phyloP scores from a whole-genome alignment of 2,888 invertebrate genomes.

The Lasioglossum vierecki region DNA sequence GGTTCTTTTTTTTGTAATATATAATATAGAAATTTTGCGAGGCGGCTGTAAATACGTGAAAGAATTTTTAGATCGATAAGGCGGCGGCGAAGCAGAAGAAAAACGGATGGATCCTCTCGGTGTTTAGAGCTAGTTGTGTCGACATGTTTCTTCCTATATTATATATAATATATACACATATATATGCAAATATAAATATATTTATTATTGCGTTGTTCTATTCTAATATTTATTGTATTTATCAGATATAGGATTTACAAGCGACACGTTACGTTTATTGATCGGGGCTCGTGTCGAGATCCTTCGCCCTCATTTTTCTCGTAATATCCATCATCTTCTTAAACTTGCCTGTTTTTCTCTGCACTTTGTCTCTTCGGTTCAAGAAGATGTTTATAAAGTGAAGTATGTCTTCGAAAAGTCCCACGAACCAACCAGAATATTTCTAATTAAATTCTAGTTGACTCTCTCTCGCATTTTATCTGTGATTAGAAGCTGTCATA shows the following conservation, averaged over 20 bases:
- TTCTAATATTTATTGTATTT: constrained; percentile 83
- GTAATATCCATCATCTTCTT: background rate
- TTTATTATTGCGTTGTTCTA: constrained; percentile 84
- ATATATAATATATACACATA: constrained; percentile 76
- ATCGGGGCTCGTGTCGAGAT: constrained; percentile 72
- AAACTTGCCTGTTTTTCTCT: background rate
- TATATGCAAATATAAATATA: constrained; percentile 78
- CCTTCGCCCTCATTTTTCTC: constrained; percentile 1
- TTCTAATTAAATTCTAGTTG: background rate
- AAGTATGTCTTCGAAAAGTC: background rate
- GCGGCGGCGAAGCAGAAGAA: background rate
- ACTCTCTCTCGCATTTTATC: background rate
- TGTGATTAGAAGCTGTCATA: background rate
- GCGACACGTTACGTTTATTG: constrained; percentile 74
- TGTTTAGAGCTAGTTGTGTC: constrained; percentile 82
- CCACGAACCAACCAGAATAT: background rate
- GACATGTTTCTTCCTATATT: constrained; percentile 82
- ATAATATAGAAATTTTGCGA: constrained; percentile 73
- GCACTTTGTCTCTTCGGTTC: background rate
- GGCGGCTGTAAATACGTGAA: constrained; percentile 77
- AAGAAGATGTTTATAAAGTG: background rate
- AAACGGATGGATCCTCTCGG: constrained; percentile 73
- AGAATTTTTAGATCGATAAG: constrained; percentile 22
- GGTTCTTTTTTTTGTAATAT: constrained; percentile 58
- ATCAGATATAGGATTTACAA: constrained; percentile 77